A percentile compares a stretch with the other conserved stretches of the same genome.
These are phyloP conservation scores for Noctuana brunneofusca DNA, from an alignment of 2,888 invertebrate genomes.

Conservation along the genomic window DNA sequence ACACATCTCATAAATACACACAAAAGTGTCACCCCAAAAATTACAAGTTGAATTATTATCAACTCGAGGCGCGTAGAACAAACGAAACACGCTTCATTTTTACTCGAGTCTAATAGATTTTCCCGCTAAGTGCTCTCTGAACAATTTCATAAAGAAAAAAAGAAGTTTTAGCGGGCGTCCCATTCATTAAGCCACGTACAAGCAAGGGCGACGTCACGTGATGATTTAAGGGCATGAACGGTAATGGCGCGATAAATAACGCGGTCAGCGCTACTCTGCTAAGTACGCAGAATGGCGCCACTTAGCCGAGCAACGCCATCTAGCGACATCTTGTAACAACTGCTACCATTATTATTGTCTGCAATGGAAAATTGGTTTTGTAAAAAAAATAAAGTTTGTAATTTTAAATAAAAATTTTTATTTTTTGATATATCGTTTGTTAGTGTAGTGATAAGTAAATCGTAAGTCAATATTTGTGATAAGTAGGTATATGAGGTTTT, in stretches of 20 bases:
- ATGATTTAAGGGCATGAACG: slow-evolving; percentile 79
- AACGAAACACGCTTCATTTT: slow-evolving; percentile 47
- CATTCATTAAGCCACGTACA: slow-evolving; percentile 78
- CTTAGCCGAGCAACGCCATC: slow-evolving; percentile 70
- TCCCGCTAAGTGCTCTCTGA: slow-evolving; percentile 73
- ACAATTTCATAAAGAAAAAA: slow-evolving; percentile 75
- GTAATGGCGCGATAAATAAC: slow-evolving; percentile 83
- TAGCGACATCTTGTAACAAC: slow-evolving; percentile 54
- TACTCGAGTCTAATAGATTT: slow-evolving; percentile 71
- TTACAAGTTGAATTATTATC: slow-evolving; percentile 24
- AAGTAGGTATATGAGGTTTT: too few species aligned
- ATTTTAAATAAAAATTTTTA: not conserved
- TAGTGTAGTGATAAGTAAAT: not conserved
- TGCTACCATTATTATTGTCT: slow-evolving; percentile 11
- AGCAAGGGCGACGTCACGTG: slow-evolving; percentile 72
- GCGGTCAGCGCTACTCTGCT: slow-evolving; percentile 63
- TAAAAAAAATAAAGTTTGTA: not conserved
- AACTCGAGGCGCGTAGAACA: slow-evolving; percentile 38
- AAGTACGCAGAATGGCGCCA: slow-evolving; percentile 73
- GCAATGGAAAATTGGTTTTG: not conserved
- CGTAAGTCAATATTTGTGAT: not conserved
- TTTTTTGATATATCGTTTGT: not conserved
- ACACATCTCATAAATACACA: slow-evolving; percentile 18
- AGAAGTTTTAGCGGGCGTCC: slow-evolving; percentile 61
- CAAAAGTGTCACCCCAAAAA: slow-evolving; percentile 25